Evolutionary conservation across 2,797 vertebrate genomes (phyloP).

Genomic region (Iguana delicatissima): DNA sequence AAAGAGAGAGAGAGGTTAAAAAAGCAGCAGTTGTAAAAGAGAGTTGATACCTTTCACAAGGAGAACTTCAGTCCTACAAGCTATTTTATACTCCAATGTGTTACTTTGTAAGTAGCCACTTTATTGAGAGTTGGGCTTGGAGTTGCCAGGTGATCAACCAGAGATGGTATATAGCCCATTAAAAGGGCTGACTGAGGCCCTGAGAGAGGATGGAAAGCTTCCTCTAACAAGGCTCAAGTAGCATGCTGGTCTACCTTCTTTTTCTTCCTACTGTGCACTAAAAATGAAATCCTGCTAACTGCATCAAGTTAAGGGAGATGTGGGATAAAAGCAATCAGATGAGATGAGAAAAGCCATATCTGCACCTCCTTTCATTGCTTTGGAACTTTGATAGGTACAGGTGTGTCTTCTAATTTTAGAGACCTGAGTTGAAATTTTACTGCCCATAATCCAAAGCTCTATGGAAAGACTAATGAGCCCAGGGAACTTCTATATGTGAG

Average conservation of each 20-base stretch:
- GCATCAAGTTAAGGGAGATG: neutral
- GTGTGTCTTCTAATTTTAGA: too few species aligned
- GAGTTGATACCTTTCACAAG: constrained; percentile 59
- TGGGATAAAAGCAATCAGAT: neutral
- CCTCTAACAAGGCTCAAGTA: neutral
- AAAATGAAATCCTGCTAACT: neutral
- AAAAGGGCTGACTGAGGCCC: neutral
- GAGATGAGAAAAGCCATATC: neutral
- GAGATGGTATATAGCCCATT: neutral
- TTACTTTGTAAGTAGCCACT: constrained; percentile 39
- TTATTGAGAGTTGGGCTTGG: constrained; percentile 30
- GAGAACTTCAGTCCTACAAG: constrained; percentile 55
- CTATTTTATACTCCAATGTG: constrained; percentile 38
- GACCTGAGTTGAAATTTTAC: neutral
- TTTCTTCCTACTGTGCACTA: neutral
- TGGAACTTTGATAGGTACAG: neutral
- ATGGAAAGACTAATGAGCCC: neutral
- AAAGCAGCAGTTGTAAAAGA: constrained; percentile 52
- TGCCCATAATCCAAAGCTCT: neutral
- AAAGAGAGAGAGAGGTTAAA: constrained; percentile 8
- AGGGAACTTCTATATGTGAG: neutral
- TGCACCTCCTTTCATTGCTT: neutral
- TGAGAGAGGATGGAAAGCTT: neutral
- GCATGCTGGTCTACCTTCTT: neutral
- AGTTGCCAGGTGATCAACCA: neutral